These are phyloP conservation scores for Piprites chloris DNA, from an alignment of 2,113 vertebrate species.

Conservation along the genomic window DNA sequence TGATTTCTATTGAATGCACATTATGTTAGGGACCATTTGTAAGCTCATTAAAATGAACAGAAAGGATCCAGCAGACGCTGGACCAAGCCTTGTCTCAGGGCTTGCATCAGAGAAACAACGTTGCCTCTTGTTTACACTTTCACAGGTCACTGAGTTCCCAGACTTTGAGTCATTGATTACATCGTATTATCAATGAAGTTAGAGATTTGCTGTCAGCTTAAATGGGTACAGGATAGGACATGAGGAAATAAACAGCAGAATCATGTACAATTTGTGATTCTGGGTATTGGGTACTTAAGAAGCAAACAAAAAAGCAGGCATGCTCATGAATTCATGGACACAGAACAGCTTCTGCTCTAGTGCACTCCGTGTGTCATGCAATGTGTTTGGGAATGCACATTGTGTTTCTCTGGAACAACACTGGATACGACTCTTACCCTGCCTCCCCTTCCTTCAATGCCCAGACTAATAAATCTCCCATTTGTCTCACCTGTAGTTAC, in stretches of 20 bases:
- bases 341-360: not conserved
- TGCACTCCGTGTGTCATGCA: not conserved
- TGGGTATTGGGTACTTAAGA: not conserved
- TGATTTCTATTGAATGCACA: constrained; percentile 34
- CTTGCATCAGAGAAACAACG: not conserved
- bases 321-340: not conserved
- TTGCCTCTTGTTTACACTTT: constrained; percentile 21
- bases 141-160: constrained; percentile 15
- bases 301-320: not conserved
- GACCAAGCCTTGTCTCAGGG: not conserved
- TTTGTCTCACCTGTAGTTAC: constrained; percentile 63
- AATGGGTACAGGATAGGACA: not conserved
- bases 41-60: constrained; percentile 50
- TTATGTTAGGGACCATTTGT: constrained; percentile 26
- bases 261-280: not conserved
- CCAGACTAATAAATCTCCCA: constrained; percentile 49
- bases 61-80: constrained; percentile 21
- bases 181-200: not conserved
- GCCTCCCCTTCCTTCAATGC: not conserved
- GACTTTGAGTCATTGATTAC: constrained; percentile 1
- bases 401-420: not conserved
- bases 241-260: not conserved
- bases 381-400: not conserved
- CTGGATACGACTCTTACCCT: not conserved
- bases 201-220: not conserved